Evolutionary conservation across 2,113 vertebrate genomes (phyloP).

Genomic region (Enhydra lutris): DNA sequence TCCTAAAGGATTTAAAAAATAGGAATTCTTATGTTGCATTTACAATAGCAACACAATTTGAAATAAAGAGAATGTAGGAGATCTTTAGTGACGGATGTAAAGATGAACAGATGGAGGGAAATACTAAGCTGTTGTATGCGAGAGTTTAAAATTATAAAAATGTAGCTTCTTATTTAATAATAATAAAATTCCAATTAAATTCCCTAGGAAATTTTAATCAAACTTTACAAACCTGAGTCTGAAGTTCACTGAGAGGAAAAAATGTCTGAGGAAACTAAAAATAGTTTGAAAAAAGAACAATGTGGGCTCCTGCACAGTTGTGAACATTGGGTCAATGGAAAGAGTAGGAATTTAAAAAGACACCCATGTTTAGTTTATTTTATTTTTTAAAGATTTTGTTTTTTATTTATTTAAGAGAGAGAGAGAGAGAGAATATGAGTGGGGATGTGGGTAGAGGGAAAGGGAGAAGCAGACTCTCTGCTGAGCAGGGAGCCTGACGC

Average conservation of each 20-base stretch:
- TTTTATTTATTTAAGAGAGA: too few species aligned
- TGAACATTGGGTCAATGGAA: neutral
- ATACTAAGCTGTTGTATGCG: neutral
- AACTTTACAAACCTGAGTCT: neutral
- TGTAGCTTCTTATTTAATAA: neutral
- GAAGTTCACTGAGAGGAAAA: neutral
- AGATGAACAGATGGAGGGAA: neutral
- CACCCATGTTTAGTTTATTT: neutral
- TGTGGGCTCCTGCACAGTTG: neutral
- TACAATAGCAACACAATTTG: neutral
- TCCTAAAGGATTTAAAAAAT: neutral
- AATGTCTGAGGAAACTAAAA: neutral
- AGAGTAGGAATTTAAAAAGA: neutral
- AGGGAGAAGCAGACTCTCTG: too few species aligned
- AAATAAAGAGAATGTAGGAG: neutral
- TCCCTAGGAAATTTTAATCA: constrained; percentile 1
- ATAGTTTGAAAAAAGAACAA: neutral
- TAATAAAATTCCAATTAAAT: neutral
- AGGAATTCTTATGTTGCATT: neutral
- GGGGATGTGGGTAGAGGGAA: too few species aligned
- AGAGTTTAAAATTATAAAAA: neutral
- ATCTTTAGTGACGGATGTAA: neutral
- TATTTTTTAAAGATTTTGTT: too few species aligned
- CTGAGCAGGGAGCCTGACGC: too few species aligned
- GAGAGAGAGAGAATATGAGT: too few species aligned